Evolutionary conservation across 1,140 invertebrate genomes (phyloP).

Genomic region (Drosophila nasuta): DNA sequence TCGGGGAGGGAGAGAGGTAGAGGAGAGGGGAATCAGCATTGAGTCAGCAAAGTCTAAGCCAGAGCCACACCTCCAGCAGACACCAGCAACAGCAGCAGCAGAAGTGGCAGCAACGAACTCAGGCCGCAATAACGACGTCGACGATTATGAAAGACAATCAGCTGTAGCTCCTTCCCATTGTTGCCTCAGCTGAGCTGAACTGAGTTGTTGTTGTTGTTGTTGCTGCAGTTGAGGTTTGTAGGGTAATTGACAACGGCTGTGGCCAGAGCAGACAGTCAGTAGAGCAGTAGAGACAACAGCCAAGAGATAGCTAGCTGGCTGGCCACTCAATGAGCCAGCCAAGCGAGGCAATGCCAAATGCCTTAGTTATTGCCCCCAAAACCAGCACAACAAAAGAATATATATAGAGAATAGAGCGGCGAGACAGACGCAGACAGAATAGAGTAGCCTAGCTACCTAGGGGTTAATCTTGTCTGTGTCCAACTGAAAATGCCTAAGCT

Average conservation of each 20-base stretch:
- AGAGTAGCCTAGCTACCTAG: conserved; percentile 35
- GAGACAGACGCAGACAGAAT: conserved; percentile 12
- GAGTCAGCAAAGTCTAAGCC: conserved; percentile 45
- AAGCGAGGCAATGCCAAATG: conserved; percentile 66
- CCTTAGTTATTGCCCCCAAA: conserved; percentile 64
- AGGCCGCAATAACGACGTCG: conserved; percentile 13
- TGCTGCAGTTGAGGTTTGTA: conserved; percentile 69
- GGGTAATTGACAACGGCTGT: conserved; percentile 73
- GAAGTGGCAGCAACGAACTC: neutral
- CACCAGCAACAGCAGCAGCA: neutral
- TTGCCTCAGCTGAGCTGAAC: conserved; percentile 31
- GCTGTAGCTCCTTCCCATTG: conserved; percentile 51
- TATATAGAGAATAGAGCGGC: conserved; percentile 5
- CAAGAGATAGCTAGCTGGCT: neutral
- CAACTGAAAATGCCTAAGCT: conserved; percentile 51
- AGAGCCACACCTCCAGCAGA: conserved; percentile 41
- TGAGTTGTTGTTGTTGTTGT: conserved; percentile 11
- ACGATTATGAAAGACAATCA: conserved; percentile 81
- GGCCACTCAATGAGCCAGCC: conserved; percentile 58
- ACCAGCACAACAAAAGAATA: conserved; percentile 45
- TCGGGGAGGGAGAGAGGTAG: neutral
- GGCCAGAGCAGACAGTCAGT: conserved; percentile 16
- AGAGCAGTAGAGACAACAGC: conserved; percentile 14
- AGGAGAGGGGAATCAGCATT: neutral
- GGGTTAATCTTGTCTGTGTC: conserved; percentile 58